Percentiles rank a stretch among this genome's conserved stretches.
Evolutionary conservation across 1,140 invertebrate genomes (phyloP).

Genomic region (Trichonephila clavata): DNA sequence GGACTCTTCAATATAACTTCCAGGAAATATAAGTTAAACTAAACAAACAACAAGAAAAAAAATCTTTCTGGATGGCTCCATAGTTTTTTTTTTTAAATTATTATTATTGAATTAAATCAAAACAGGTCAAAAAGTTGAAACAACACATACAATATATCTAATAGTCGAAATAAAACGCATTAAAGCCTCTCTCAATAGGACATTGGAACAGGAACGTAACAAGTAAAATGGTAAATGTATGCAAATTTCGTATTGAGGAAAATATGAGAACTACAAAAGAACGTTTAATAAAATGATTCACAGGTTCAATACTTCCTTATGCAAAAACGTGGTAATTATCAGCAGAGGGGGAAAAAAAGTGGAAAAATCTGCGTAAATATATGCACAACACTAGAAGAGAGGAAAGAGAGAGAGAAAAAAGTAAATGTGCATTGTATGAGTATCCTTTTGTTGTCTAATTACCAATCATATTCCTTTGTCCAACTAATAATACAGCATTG

Average conservation of each 20-base stretch:
- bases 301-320: background rate
- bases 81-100: too few relatives aligned
- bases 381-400: background rate
- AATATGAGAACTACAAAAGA: background rate
- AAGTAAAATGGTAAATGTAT: background rate
- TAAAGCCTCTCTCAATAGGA: background rate
- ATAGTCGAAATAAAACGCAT: background rate
- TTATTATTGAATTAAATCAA: too few relatives aligned
- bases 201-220: background rate
- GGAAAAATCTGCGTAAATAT: background rate
- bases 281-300: background rate
- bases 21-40: too few relatives aligned
- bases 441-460: background rate
- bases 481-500: background rate
- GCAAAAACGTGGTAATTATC: background rate
- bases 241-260: background rate
- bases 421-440: background rate
- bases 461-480: background rate
- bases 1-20: too few relatives aligned
- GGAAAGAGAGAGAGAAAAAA: background rate
- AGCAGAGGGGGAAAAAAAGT: background rate
- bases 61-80: too few relatives aligned
- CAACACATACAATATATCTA: background rate
- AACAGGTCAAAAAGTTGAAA: background rate
- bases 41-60: background rate